Conservation (phyloP, 1,140 invertebrate species). For the Drosophila santomea region DNA sequence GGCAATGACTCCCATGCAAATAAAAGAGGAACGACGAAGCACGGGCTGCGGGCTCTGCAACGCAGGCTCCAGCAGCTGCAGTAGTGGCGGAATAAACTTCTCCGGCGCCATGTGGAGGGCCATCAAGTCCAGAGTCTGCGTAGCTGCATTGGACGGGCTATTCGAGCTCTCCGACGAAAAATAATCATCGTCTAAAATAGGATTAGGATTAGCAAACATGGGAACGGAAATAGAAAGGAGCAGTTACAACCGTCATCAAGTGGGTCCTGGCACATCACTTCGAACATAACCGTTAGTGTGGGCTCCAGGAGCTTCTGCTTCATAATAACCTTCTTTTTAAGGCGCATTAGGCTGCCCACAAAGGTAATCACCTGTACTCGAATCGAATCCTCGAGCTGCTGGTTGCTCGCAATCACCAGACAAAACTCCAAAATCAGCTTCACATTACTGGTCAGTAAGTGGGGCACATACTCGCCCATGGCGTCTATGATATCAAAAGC, state of each 20-base stretch:
- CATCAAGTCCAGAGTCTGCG: constrained; percentile 91
- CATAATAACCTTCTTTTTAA: constrained; percentile 90
- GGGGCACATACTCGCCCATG: constrained; percentile 88
- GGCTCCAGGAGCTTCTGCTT: constrained; percentile 91
- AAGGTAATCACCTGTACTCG: constrained; percentile 89
- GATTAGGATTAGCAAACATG: neutral
- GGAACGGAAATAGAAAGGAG: neutral
- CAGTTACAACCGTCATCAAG: constrained; percentile 52
- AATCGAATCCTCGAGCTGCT: constrained; percentile 86
- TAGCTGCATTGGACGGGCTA: constrained; percentile 88
- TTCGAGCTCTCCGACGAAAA: constrained; percentile 33
- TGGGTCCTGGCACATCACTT: constrained; percentile 87
- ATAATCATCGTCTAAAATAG: constrained; percentile 19
- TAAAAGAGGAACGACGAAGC: constrained; percentile 89
- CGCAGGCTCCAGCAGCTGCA: constrained; percentile 87
- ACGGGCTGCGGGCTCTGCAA: constrained; percentile 87
- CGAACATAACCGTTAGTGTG: constrained; percentile 89
- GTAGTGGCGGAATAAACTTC: constrained; percentile 90
- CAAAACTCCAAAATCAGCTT: constrained; percentile 89
- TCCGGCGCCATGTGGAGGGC: constrained; percentile 92
- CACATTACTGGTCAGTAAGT: constrained; percentile 88
- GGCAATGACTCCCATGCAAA: constrained; percentile 90
- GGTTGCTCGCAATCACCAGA: constrained; percentile 87
- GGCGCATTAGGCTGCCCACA: constrained; percentile 87
- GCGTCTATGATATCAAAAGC: constrained; percentile 91